Evolutionary conservation across 2,888 invertebrate genomes (phyloP).

Genomic region (Torymus texanus): DNA sequence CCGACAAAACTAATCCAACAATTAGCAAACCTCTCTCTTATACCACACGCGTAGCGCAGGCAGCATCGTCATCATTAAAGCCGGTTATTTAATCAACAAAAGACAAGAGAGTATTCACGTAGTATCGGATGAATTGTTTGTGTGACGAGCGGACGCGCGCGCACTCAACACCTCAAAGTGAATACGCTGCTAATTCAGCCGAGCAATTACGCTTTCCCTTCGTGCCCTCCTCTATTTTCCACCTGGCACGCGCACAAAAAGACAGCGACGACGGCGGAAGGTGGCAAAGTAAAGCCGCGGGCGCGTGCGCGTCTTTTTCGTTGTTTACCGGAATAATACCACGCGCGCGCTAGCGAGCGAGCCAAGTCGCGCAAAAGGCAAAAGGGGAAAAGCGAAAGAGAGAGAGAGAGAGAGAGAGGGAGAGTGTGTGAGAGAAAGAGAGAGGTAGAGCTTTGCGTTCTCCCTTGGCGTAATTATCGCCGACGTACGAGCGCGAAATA

Average conservation of each 20-base stretch:
- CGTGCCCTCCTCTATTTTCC: background rate
- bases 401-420: background rate
- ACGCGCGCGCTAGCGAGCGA: conserved; percentile 17
- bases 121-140: background rate
- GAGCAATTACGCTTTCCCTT: conserved; percentile 25
- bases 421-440: background rate
- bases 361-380: background rate
- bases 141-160: background rate
- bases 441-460: background rate
- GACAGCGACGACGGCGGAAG: background rate
- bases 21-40: no score
- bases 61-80: background rate
- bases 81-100: conserved; percentile 1
- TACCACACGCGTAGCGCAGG: no score
- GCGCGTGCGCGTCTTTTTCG: conserved; percentile 24
- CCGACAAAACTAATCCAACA: no score
- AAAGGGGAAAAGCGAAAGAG: conserved; percentile 3
- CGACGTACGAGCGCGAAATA: conserved; percentile 44
- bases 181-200: conserved; percentile 36
- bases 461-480: conserved; percentile 55
- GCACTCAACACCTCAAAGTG: conserved; percentile 26
- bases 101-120: background rate
- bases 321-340: conserved; percentile 48
- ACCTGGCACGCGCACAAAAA: background rate
- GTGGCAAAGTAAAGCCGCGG: conserved; percentile 35